phyloP scores from a whole-genome alignment of 2,113 vertebrate genomes.

The Trogon surrucura region DNA sequence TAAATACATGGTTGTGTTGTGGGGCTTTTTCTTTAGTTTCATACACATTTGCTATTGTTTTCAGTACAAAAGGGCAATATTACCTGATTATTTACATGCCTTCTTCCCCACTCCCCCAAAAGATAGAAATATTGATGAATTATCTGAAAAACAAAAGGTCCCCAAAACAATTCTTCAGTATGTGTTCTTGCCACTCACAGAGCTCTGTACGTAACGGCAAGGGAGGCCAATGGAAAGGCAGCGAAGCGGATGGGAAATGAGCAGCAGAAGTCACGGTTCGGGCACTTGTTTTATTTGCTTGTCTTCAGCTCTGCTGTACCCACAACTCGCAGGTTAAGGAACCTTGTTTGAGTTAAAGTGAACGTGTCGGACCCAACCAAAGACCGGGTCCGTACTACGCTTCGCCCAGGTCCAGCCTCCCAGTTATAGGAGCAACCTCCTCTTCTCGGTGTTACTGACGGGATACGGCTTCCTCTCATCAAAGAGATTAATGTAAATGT shows the following conservation, averaged over 20 bases:
- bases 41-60: not conserved
- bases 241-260: not conserved
- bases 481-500: not conserved
- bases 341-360: accelerated
- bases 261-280: not conserved
- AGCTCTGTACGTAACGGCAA: not conserved
- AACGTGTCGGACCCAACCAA: not conserved
- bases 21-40: not conserved
- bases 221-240: accelerated
- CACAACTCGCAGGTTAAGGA: not conserved
- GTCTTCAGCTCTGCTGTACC: not conserved
- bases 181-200: not conserved
- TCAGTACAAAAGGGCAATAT: not conserved
- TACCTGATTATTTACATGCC: not conserved
- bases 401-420: accelerated
- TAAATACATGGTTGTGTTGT: not conserved
- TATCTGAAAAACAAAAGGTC: not conserved
- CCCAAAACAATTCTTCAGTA: not conserved
- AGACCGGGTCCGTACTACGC: accelerated
- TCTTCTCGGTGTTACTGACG: not conserved
- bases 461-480: not conserved
- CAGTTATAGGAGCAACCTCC: not conserved
- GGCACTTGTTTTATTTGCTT: not conserved
- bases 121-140: not conserved
- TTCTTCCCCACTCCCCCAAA: not conserved